A percentile compares a stretch with the other conserved stretches of the same genome.
phyloP scores from a whole-genome alignment of 1,140 invertebrate species.

The Drosophila pandora region DNA sequence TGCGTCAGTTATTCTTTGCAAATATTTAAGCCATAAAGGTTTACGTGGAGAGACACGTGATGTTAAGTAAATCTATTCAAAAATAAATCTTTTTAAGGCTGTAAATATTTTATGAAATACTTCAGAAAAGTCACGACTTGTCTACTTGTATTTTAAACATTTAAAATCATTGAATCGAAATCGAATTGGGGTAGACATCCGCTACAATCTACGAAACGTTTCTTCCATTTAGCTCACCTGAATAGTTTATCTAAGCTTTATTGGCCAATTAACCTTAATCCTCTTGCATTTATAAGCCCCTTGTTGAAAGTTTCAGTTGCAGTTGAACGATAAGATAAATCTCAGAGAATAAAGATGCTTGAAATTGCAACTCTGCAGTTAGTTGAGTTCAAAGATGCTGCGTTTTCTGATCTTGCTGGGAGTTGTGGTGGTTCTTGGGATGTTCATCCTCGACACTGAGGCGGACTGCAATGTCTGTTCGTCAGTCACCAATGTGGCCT shows the following conservation, averaged over 20 bases:
- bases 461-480: constrained; percentile 50
- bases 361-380: not conserved
- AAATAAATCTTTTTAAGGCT: not conserved
- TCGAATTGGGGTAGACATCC: too few species aligned
- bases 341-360: constrained; percentile 18
- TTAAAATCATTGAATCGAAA: too few species aligned
- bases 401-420: constrained; percentile 25
- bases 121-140: not conserved
- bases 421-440: constrained; percentile 7
- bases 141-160: too few species aligned
- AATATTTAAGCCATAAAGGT: not conserved
- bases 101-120: not conserved
- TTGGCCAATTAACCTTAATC: constrained; percentile 1
- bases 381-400: constrained; percentile 47
- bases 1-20: not conserved
- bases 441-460: constrained; percentile 13
- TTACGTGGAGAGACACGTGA: not conserved
- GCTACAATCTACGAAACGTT: too few species aligned
- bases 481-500: constrained; percentile 17
- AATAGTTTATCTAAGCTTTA: not conserved
- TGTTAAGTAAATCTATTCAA: not conserved
- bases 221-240: not conserved
- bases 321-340: constrained; percentile 30
- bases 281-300: constrained; percentile 7
- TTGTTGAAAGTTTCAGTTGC: constrained; percentile 20